Evolutionary conservation across 2,797 vertebrate species (phyloP), one percentile per base, ranked within the genome.

Genomic region (Sebastes ruberrimus): DNA sequence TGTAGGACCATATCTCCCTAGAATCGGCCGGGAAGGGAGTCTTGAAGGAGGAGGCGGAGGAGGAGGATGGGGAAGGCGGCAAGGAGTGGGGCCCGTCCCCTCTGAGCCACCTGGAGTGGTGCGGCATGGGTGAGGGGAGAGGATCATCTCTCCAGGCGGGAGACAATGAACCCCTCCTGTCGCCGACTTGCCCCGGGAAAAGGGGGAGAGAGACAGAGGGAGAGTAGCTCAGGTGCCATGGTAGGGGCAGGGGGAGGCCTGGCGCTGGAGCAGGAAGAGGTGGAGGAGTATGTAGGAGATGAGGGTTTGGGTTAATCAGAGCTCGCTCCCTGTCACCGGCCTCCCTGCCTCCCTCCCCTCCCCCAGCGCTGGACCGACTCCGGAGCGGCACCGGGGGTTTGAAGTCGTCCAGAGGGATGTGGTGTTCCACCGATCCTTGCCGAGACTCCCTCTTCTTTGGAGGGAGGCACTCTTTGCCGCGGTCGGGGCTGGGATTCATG

Each of bases 401-500:
- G 70, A 96, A 96, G 71, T 96, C 95, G 69, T 96, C 95, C 81
- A 93, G 88, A 5, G 89, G 89, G 74, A 92, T 73, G 46, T 86
- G 93, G 84, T 90, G 94, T 56, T 95, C 95, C 1, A 83, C 76
- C 6, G 94, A 96, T 80, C 93, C 94, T 92, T 96, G 95, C 42
- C 95, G 94, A 90, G 94, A 94, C 89, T 96, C 96, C 93, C 96
- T 95, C 92, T 96, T 96, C 90, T 96, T 96, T 5, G 96, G 96
- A 92, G 96, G 96, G 89, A 96, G 96, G 93, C 93, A 95, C 94
- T 95, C 95, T 95, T 96, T 96, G 94, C 94, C 88, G 80, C 95
- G 96, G 71, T 95, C 96, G 73, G 94, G 95, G 93, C 92, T 94
- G 91, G 96, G 95, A 96, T 96, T 96, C 96, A 96, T 96, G 95